phyloP scores from a whole-genome alignment of 2,888 invertebrate species.

The Charanyca ferruginea region DNA sequence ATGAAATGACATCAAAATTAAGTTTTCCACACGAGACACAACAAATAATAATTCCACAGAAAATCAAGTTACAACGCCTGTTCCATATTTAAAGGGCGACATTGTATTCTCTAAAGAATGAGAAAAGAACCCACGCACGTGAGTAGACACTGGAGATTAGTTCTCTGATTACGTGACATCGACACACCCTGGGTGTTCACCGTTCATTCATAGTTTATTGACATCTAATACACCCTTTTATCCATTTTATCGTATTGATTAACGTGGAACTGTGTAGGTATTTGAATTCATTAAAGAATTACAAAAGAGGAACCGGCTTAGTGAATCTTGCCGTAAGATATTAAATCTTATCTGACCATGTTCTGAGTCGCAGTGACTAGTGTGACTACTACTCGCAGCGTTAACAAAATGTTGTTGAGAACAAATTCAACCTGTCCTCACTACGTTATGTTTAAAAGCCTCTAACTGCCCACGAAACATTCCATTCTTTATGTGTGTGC shows the following conservation, averaged over 20 bases:
- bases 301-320: conserved; percentile 27
- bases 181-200: conserved; percentile 79
- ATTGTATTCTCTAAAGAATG: conserved; percentile 78
- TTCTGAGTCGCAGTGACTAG: conserved; percentile 17
- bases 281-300: conserved; percentile 39
- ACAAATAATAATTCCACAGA: conserved; percentile 57
- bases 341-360: conserved; percentile 32
- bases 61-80: conserved; percentile 60
- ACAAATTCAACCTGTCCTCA: conserved; percentile 43
- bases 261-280: conserved; percentile 46
- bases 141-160: conserved; percentile 86
- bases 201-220: conserved; percentile 74
- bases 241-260: conserved; percentile 52
- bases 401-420: conserved; percentile 31
- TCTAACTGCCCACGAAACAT: conserved; percentile 66
- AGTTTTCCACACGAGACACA: neutral
- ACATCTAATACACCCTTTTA: conserved; percentile 53
- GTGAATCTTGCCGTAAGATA: conserved; percentile 21
- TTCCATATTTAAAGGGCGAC: conserved; percentile 76
- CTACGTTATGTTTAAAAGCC: conserved; percentile 57
- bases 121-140: conserved; percentile 80
- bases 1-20: neutral
- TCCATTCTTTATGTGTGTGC: conserved; percentile 70
- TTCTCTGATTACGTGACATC: conserved; percentile 85
- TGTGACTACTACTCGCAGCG: neutral